Conservation (phyloP, 2,888 invertebrate genomes). For the Zhuqinia jingwanae region DNA sequence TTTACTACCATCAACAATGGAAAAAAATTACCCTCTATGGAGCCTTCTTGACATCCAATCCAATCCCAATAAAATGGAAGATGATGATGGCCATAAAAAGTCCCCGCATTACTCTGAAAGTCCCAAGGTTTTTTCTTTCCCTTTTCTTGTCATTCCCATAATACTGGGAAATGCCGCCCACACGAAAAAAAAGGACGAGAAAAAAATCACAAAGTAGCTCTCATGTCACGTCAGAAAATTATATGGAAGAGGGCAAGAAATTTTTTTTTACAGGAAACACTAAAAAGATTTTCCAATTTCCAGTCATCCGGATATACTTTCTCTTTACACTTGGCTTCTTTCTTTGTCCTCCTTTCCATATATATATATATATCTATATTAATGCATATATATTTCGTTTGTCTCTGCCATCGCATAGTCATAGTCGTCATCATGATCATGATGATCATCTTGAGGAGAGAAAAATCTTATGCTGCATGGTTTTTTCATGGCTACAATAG, state of each 20-base stretch:
- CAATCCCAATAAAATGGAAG: constrained; percentile 29
- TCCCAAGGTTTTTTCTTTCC: constrained; percentile 54
- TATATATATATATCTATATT: too few relatives aligned
- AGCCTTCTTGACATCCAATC: constrained; percentile 47
- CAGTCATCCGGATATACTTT: background rate
- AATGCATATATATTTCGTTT: background rate
- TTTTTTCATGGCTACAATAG: background rate
- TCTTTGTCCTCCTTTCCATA: constrained; percentile 30
- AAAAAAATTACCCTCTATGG: constrained; percentile 48
- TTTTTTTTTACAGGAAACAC: background rate
- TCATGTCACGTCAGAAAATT: constrained; percentile 49
- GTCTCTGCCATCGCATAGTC: constrained; percentile 18
- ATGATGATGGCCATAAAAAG: constrained; percentile 3
- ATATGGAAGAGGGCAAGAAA: constrained; percentile 38
- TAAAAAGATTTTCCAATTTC: background rate
- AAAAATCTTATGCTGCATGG: background rate
- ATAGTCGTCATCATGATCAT: too few relatives aligned
- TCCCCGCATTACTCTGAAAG: constrained; percentile 5
- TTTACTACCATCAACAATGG: constrained; percentile 47
- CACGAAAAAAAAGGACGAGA: background rate
- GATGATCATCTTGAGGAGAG: constrained; percentile 17
- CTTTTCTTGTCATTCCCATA: constrained; percentile 47
- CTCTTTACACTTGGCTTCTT: constrained; percentile 28
- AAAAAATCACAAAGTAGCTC: constrained; percentile 46
- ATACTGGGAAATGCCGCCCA: background rate